Evolutionary conservation across 2,113 vertebrate species (phyloP), one percentile per base, ranked within the genome.

Genomic region (Eretmochelys imbricata): DNA sequence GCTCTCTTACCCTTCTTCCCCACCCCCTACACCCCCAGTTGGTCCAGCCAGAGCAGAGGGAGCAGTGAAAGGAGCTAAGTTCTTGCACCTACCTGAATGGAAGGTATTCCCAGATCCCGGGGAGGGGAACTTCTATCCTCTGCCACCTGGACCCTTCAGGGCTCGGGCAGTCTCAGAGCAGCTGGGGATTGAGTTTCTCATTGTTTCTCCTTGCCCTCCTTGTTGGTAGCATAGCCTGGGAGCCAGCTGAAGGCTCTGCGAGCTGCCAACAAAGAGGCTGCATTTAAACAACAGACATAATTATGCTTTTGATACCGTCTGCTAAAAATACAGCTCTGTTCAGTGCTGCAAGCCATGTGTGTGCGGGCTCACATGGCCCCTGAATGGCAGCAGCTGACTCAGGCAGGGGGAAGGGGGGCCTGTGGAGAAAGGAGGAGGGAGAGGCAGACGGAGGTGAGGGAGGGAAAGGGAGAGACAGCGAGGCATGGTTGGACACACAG

Each of bases 281-380:
- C 96, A 11, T 93, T 95, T 78, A 93, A 95, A 91, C 93, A 89
- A 92, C 85, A 95, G 91, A 82, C 96, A 87, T 91, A 89, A 92
- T 92, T 89, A 91, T 87, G 96, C 95, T 96, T 92, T 85, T 95
- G 96, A 92, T 95, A 92, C 90, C 65, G 91, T 57, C 93, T 95
- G 96, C 96, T 95, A 96, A 96, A 96, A 96, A 96, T 96, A 96
- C 96, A 87, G 93, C 93, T 19, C 86, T 12, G 90, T 22, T 90
- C 89, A 27, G 91, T 22, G 53, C 79, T 5, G 93, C 85, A 89
- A 93, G 95, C 93, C 96, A 97, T 96, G 95, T 96, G 95, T 96
- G 92, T 42, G 4, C 90, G 81, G 95, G 92, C 95, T 95, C 95
- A 97, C 96, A 97, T 96, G 95, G 93, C 93, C 87, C 80, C 91